Percentiles rank a stretch among this genome's conserved stretches.
These are phyloP conservation scores for Pseudococcus jackbeardsleyi DNA, from an alignment of 2,888 invertebrate genomes.

Conservation along the genomic window DNA sequence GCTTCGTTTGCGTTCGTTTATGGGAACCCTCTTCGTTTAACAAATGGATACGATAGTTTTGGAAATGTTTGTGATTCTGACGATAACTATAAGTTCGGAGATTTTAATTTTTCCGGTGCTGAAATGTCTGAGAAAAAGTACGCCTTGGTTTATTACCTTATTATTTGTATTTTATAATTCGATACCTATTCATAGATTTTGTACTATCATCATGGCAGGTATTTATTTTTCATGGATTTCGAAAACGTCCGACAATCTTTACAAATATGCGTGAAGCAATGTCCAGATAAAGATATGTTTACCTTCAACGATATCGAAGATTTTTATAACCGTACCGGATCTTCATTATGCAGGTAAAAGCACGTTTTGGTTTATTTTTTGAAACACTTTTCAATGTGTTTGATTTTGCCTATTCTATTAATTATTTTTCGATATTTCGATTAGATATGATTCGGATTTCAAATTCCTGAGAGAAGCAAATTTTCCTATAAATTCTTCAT, in stretches of 20 bases:
- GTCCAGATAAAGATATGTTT: slow-evolving; percentile 80
- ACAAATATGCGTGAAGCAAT: slow-evolving; percentile 90
- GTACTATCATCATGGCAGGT: slow-evolving; percentile 71
- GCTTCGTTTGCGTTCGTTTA: slow-evolving; percentile 90
- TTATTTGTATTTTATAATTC: slow-evolving; percentile 32
- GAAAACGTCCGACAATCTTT: slow-evolving; percentile 81
- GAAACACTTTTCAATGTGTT: background rate
- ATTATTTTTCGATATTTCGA: background rate
- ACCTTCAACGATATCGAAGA: slow-evolving; percentile 78
- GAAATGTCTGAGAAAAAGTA: slow-evolving; percentile 79
- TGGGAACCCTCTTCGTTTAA: slow-evolving; percentile 86
- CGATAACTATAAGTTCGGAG: slow-evolving; percentile 81
- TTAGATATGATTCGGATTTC: slow-evolving; percentile 65
- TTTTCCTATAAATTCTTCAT: slow-evolving; percentile 69
- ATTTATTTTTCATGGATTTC: slow-evolving; percentile 87
- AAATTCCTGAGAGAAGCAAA: slow-evolving; percentile 23
- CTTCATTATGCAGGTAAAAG: slow-evolving; percentile 79
- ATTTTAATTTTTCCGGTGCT: slow-evolving; percentile 83
- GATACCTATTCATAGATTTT: background rate
- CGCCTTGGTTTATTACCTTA: background rate
- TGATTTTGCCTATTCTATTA: background rate
- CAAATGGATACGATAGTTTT: slow-evolving; percentile 94
- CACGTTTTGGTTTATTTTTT: background rate
- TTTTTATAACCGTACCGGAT: slow-evolving; percentile 81
- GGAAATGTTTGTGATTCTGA: slow-evolving; percentile 93